A percentile compares a stretch with the other conserved stretches of the same genome.
Conservation (phyloP, 2,113 vertebrate genomes). For the Fregetta grallaria region DNA sequence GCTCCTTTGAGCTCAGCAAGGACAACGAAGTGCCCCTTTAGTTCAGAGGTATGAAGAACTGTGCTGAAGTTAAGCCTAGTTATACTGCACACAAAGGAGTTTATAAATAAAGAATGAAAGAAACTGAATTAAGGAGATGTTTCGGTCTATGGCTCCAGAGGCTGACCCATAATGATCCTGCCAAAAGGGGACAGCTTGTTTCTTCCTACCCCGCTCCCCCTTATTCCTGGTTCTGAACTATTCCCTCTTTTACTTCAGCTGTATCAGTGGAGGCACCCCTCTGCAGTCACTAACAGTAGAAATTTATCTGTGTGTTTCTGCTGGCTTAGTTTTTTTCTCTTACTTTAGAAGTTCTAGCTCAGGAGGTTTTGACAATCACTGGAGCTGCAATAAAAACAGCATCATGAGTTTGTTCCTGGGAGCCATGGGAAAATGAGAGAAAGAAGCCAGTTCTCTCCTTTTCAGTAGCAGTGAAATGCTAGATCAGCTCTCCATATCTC, state of each 20-base stretch:
- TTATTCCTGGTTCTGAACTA: neutral
- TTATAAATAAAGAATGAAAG: neutral
- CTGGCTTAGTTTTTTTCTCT: neutral
- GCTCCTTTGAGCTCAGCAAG: neutral
- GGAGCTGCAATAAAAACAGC: neutral
- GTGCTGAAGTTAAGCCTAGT: neutral
- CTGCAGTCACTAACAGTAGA: neutral
- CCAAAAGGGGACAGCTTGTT: neutral
- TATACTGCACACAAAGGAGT: neutral
- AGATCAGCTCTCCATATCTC: neutral
- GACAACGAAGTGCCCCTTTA: neutral
- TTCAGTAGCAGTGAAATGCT: neutral
- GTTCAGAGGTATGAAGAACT: neutral
- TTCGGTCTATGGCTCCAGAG: neutral
- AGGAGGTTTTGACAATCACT: neutral
- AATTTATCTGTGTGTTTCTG: neutral
- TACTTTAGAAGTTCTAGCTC: neutral
- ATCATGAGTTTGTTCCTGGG: neutral
- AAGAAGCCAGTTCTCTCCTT: neutral
- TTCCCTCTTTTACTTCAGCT: neutral
- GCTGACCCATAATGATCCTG: neutral
- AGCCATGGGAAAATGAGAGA: neutral
- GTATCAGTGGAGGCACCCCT: neutral
- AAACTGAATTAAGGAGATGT: neutral
- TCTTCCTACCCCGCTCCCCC: neutral